These are phyloP conservation scores for Epinotia brunnichana DNA, from an alignment of 2,888 invertebrate species.

Conservation along the genomic window DNA sequence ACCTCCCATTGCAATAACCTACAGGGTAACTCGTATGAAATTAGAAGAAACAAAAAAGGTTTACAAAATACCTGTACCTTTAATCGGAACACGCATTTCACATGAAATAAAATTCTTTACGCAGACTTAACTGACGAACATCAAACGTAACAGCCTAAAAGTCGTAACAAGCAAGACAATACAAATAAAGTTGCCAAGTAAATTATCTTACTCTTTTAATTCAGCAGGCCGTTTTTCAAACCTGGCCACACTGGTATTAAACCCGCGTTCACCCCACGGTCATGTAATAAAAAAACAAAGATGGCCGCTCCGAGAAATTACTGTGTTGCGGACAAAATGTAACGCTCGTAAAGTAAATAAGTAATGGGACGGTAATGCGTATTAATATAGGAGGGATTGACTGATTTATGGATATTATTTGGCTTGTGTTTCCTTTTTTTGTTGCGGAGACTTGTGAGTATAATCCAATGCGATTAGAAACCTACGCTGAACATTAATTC, in stretches of 20 bases:
- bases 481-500: background rate
- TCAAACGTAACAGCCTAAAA: slow-evolving; percentile 6
- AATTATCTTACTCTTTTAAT: slow-evolving; percentile 1
- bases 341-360: slow-evolving; percentile 29
- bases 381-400: slow-evolving; percentile 17
- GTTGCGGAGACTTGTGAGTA: background rate
- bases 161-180: background rate
- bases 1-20: too few relatives aligned
- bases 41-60: too few relatives aligned
- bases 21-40: too few relatives aligned
- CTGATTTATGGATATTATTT: slow-evolving; percentile 15
- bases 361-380: slow-evolving; percentile 15
- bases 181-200: slow-evolving; percentile 6
- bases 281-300: slow-evolving; percentile 21
- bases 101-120: background rate
- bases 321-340: slow-evolving; percentile 11
- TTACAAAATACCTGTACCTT: background rate
- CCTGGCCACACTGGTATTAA: slow-evolving; percentile 9
- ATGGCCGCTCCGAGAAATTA: background rate
- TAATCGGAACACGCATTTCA: background rate
- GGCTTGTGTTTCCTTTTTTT: background rate
- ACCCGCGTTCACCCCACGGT: background rate
- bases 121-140: slow-evolving; percentile 1
- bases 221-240: slow-evolving; percentile 1
- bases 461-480: background rate